These are phyloP conservation scores for Hippasteria phrygiana DNA, from an alignment of 53 echinoderm and acorn worm genomes.

Conservation along the genomic window DNA sequence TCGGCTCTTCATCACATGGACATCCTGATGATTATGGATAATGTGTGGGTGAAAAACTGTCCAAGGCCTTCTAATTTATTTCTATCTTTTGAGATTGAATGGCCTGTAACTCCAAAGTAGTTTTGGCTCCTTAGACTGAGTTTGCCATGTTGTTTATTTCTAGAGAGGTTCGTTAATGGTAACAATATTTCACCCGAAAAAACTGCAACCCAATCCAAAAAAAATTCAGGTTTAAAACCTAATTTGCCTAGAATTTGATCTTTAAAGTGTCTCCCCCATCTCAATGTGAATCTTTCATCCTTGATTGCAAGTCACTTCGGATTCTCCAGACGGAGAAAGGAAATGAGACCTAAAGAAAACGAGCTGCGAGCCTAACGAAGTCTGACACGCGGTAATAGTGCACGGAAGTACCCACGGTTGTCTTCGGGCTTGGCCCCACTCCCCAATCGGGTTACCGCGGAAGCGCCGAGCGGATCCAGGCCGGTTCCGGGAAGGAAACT, in stretches of 20 bases:
- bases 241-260: neutral
- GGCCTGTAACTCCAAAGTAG: too few species aligned
- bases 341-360: neutral
- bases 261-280: neutral
- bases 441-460: conserved; percentile 4
- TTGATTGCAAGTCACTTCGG: neutral
- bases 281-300: neutral
- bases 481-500: neutral
- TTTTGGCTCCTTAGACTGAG: too few species aligned
- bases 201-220: too few species aligned
- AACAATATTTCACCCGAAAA: too few species aligned
- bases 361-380: neutral
- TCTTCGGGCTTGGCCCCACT: neutral
- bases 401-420: neutral
- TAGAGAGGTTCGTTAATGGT: neutral
- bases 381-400: conserved; percentile 1
- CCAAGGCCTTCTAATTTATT: too few species aligned
- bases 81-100: too few species aligned
- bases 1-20: too few species aligned
- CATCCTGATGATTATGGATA: too few species aligned
- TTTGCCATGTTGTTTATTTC: too few species aligned
- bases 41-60: too few species aligned
- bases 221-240: too few species aligned
- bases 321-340: neutral
- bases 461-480: neutral